These are phyloP conservation scores for Manis javanica DNA, from an alignment of 2,797 vertebrate species.

Conservation along the genomic window DNA sequence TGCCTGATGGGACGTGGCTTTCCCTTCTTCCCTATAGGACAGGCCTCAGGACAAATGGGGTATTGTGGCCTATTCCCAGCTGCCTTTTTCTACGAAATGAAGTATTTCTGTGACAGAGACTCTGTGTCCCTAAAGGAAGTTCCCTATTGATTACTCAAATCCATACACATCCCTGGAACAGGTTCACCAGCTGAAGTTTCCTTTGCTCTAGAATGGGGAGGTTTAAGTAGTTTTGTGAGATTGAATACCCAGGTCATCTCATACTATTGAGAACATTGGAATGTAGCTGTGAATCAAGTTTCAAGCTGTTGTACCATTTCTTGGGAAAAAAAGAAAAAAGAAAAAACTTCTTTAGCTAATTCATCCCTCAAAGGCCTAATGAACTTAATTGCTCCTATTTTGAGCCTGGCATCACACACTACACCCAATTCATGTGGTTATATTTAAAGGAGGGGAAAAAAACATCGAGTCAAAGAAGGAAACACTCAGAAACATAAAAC, in stretches of 20 bases:
- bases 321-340: neutral
- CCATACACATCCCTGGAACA: neutral
- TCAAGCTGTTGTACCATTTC: conserved; percentile 52
- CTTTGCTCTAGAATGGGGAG: neutral
- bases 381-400: conserved; percentile 69
- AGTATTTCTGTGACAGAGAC: conserved; percentile 4
- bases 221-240: conserved; percentile 38
- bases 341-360: conserved; percentile 8
- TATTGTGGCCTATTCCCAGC: neutral
- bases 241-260: conserved; percentile 3
- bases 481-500: neutral
- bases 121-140: neutral
- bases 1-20: neutral
- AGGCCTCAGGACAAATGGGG: neutral
- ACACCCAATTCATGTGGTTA: conserved; percentile 54
- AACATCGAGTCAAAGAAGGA: neutral
- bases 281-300: conserved; percentile 54
- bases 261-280: conserved; percentile 41
- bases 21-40: neutral
- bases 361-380: conserved; percentile 43
- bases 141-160: conserved; percentile 9
- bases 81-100: neutral
- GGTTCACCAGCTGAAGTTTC: neutral
- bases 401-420: conserved; percentile 36
- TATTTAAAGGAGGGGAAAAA: neutral